Evolutionary conservation across 1,140 invertebrate species (phyloP), one percentile per base, ranked within the genome.

Genomic region (Radopholus similis): DNA sequence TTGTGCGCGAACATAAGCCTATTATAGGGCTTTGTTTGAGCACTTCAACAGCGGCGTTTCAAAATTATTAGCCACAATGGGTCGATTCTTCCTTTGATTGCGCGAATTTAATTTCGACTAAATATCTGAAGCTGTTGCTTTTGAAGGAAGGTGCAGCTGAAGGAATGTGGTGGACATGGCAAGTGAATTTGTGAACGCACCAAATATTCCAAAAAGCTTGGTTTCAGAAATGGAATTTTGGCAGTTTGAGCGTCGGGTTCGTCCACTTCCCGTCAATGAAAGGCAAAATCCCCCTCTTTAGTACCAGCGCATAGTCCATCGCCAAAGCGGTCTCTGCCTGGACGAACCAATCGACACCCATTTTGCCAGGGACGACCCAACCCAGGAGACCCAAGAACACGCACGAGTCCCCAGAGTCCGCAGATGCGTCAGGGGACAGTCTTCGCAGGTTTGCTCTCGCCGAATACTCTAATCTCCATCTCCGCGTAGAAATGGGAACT

Each of bases 111-210:
- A 23, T 21, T 51, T 51, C 23, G n/a, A n/a, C n/a, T n/a, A n/a
- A n/a, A n/a, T n/a, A n/a, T n/a, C n/a, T n/a, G n/a, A n/a, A n/a
- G n/a, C n/a, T n/a, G n/a, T n/a, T n/a, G n/a, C n/a, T n/a, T n/a
- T n/a, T n/a, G n/a, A n/a, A 51, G 75, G 75, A 67, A 54, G 8
- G 58, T 77, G 5, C 68, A 78, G 28, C 54, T 75, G 15, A 75
- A 76, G 44, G 73, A 75, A 56, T 75, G 73, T 49, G 73, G 76
- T 0, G 75, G 72, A 49, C 71, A 75, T 58, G 56, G 69, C 15
- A 74, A 64, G 26, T 63, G 59, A 28, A 26, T 8, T 9, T 23
- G n/a, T 18, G n/a, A 47, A 4, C 47, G 18, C 5, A 59, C 11
- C 6, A 59, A 59, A 37, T n/a, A 1, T 2, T 58, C 26, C n/a